Conservation (phyloP, 2,888 invertebrate species). For the Nebria salina region DNA sequence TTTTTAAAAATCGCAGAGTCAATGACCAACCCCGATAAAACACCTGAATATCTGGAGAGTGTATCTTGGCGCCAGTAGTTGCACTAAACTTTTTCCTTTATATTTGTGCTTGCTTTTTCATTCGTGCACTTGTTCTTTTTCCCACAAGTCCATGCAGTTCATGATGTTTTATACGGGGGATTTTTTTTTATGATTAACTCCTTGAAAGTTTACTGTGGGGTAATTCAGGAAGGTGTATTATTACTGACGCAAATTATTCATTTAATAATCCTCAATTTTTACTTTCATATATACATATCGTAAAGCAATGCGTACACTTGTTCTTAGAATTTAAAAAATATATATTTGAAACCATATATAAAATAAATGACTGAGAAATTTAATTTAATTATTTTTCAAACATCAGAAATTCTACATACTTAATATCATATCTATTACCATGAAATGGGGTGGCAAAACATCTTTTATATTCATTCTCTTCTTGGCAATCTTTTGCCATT, state of each 20-base stretch:
- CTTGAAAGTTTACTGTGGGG: neutral
- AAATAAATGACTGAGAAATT: too few relatives aligned
- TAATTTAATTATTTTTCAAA: too few relatives aligned
- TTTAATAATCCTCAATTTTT: too few relatives aligned
- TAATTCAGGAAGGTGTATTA: neutral
- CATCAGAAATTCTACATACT: too few relatives aligned
- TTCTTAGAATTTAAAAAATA: too few relatives aligned
- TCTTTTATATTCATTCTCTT: too few relatives aligned
- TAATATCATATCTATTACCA: too few relatives aligned
- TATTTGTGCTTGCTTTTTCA: neutral
- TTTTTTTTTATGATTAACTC: neutral
- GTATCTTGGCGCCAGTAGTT: neutral
- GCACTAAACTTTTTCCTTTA: neutral
- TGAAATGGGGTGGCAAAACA: too few relatives aligned
- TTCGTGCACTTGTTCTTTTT: neutral
- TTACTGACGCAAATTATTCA: neutral
- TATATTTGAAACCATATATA: too few relatives aligned
- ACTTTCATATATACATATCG: too few relatives aligned
- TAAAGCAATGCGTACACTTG: too few relatives aligned
- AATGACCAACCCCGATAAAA: neutral
- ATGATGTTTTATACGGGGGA: neutral
- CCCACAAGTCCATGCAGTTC: neutral
- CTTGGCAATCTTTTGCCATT: too few relatives aligned
- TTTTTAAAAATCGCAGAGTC: neutral
- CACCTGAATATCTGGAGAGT: neutral